Conservation (phyloP, 2,797 vertebrate species). For the Molossus molossus region DNA sequence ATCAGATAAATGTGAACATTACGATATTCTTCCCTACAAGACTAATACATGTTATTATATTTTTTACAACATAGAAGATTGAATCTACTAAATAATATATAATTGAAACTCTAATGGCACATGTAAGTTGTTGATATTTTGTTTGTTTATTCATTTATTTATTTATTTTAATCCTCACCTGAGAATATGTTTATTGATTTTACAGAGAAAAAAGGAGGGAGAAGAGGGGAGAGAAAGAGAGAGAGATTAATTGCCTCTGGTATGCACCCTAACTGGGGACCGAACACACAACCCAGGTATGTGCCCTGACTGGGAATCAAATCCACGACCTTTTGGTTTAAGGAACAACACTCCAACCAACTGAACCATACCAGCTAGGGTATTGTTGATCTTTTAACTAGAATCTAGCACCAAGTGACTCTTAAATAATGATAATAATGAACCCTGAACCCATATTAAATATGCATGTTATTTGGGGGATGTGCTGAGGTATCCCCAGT, state of each 20-base stretch:
- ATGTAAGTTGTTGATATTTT: not conserved
- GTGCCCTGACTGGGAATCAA: no score
- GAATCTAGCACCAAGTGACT: not conserved
- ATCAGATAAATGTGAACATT: conserved; percentile 25
- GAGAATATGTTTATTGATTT: no score
- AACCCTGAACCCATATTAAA: not conserved
- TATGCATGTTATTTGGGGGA: not conserved
- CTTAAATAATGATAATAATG: not conserved
- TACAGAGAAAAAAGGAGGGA: no score
- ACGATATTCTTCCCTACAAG: not conserved
- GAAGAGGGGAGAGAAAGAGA: no score
- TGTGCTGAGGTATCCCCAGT: not conserved
- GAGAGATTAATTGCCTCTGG: no score
- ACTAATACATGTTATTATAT: not conserved
- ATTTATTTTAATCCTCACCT: no score
- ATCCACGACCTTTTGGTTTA: no score
- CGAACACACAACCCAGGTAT: no score
- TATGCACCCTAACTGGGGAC: no score
- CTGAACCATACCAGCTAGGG: no score
- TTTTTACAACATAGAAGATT: not conserved
- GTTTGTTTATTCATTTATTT: no score
- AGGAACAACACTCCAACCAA: no score
- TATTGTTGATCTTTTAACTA: not conserved
- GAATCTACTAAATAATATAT: not conserved
- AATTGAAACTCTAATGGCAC: conserved; percentile 33